These are phyloP conservation scores for Apostichopus parvimensis DNA, from an alignment of 35 echinoderm and acorn worm genomes.

Conservation along the genomic window DNA sequence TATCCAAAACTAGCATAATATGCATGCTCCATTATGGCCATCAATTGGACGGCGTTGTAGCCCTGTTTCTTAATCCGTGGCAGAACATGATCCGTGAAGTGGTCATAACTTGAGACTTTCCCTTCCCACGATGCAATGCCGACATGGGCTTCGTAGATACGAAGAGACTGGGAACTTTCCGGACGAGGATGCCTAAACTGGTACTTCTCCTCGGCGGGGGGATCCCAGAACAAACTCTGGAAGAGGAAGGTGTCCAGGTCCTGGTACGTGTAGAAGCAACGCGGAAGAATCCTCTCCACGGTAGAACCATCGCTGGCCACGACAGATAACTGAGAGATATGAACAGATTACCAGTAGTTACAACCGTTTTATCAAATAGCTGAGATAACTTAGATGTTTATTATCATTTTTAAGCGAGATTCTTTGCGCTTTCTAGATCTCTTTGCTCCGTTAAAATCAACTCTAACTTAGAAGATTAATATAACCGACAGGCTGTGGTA, in stretches of 20 bases:
- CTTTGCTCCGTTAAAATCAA: no score
- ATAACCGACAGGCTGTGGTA: no score
- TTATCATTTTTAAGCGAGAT: no score
- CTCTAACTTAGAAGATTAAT: no score
- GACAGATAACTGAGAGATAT: conserved; percentile 63
- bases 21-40: conserved; percentile 99
- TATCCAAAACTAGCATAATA: conserved; percentile 99
- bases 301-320: conserved; percentile 52
- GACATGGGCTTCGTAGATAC: conserved; percentile 92
- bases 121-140: conserved; percentile 96
- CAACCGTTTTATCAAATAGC: no score
- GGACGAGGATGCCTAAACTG: conserved; percentile 59
- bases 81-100: conserved; percentile 86
- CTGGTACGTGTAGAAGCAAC: conserved; percentile 71
- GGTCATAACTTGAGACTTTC: conserved; percentile 78
- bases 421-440: no score
- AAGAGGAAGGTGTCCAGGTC: conserved; percentile 67
- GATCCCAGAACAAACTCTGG: conserved; percentile 81
- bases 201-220: conserved; percentile 66
- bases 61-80: conserved; percentile 91
- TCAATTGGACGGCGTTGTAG: conserved; percentile 86
- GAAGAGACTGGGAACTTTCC: not conserved
- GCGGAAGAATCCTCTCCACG: conserved; percentile 76
- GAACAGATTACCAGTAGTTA: no score
- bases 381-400: no score